A percentile compares a stretch with the other conserved stretches of the same genome.
These are phyloP conservation scores for Scopus umbretta DNA, from an alignment of 2,113 vertebrate genomes.

Conservation along the genomic window DNA sequence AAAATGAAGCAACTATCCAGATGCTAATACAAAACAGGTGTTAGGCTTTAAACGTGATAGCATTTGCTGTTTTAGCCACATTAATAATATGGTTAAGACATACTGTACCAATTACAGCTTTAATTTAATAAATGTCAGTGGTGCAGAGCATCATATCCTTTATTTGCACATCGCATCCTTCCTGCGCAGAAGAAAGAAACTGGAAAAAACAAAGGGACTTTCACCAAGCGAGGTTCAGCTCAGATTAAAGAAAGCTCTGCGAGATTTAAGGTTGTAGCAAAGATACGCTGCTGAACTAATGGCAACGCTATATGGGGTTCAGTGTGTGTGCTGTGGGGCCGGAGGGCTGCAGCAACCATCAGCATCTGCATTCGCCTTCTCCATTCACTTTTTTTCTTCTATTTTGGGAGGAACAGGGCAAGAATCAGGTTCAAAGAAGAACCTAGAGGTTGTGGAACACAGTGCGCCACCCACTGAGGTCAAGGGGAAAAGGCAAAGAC, in stretches of 20 bases:
- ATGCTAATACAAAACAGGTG: slow-evolving; percentile 44
- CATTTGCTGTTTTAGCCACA: slow-evolving; percentile 11
- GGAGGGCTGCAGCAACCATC: not conserved
- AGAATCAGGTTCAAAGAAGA: not conserved
- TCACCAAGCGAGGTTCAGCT: not conserved
- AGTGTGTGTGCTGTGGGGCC: not conserved
- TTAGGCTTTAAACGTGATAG: not conserved
- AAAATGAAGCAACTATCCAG: slow-evolving; percentile 13
- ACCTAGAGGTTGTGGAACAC: not conserved
- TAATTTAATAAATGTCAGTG: slow-evolving; percentile 37
- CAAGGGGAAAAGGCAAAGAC: not conserved
- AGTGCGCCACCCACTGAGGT: accelerated
- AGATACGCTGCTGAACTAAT: not conserved
- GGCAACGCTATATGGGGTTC: accelerated
- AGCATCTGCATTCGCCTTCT: not conserved
- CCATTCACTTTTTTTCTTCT: not conserved
- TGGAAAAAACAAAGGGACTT: not conserved
- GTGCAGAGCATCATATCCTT: not conserved
- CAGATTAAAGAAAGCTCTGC: not conserved
- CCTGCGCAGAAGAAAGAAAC: not conserved
- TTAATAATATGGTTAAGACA: slow-evolving; percentile 53
- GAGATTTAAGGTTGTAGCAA: not conserved
- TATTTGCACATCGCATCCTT: slow-evolving; percentile 15
- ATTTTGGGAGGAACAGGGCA: not conserved
- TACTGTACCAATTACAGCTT: slow-evolving; percentile 33